Evolutionary conservation across 2,797 vertebrate species (phyloP), one percentile per base, ranked within the genome.

Genomic region (Falco berigora): DNA sequence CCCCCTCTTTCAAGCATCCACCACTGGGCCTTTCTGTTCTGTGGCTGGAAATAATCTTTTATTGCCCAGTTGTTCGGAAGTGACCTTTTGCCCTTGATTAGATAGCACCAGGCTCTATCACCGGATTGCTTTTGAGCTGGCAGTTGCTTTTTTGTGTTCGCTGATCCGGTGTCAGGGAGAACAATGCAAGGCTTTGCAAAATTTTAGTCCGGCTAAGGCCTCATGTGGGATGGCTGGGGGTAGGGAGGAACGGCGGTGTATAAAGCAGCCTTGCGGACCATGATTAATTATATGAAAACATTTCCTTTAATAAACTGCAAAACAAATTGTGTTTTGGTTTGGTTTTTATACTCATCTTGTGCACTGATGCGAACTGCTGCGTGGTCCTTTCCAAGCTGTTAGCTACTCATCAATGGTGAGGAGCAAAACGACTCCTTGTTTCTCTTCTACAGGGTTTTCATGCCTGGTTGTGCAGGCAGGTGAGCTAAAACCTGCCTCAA

Each of bases 1-100:
- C 92, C 91, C 97, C 88, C 90, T 47, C 94, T 94, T 94, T 97
- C 96, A 96, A 85, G 86, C 95, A 97, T 96, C 97, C 86, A 97
- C 97, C 97, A 92, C 97, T 96, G 96, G 97, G 97, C 98, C 98
- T 98, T 98, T 98, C 98, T 98, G 98, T 98, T 98, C 98, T 98
- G 98, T 85, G 98, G 97, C 98, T 99, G 98, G 99, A 99, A 99
- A 99, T 99, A 99, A 99, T 99, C 99, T 99, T 99, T 99, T 99
- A 99, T 99, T 99, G 99, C 98, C 99, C 98, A 99, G 99, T 99
- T 99, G 99, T 99, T 99, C 98, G 99, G 99, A 99, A 99, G 98
- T 99, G 99, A 99, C 99, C 99, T 99, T 98, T 98, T 99, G 99
- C 98, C 99, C 99, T 99, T 99, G 99, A 99, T 99, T 99, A 99